Evolutionary conservation across 2,797 vertebrate species (phyloP).

Genomic region (Sebastiscus tertius): DNA sequence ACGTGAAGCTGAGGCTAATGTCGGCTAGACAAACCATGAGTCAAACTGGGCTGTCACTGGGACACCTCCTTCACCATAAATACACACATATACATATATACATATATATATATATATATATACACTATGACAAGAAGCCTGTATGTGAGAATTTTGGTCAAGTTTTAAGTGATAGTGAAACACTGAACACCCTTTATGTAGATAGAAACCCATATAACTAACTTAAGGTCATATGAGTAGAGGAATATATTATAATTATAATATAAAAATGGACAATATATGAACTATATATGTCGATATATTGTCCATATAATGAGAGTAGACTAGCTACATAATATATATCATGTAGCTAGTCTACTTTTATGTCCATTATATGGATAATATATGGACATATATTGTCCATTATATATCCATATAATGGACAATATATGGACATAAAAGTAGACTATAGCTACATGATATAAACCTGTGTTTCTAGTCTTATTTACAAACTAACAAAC

Average conservation of each 20-base stretch:
- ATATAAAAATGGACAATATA: not conserved
- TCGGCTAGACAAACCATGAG: not conserved
- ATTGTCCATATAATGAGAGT: too few relatives aligned
- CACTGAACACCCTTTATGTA: not conserved
- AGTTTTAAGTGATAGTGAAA: not conserved
- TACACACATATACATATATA: not conserved
- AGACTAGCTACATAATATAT: too few relatives aligned
- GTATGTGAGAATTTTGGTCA: not conserved
- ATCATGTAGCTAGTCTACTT: too few relatives aligned
- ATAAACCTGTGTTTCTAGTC: not conserved
- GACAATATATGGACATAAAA: not conserved
- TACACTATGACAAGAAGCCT: not conserved
- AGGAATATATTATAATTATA: not conserved
- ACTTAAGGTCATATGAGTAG: not conserved
- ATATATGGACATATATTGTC: too few relatives aligned
- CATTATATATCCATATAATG: too few relatives aligned
- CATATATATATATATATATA: too few relatives aligned
- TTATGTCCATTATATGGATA: too few relatives aligned
- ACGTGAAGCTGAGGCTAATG: conserved; percentile 73
- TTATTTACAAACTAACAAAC: not conserved
- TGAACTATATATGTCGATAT: too few relatives aligned
- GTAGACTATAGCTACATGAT: not conserved
- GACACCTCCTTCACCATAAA: not conserved
- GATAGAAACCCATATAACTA: not conserved
- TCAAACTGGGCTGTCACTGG: conserved; percentile 30